Conservation (phyloP, 2,797 vertebrate species). For the Sebastes diaconus region DNA sequence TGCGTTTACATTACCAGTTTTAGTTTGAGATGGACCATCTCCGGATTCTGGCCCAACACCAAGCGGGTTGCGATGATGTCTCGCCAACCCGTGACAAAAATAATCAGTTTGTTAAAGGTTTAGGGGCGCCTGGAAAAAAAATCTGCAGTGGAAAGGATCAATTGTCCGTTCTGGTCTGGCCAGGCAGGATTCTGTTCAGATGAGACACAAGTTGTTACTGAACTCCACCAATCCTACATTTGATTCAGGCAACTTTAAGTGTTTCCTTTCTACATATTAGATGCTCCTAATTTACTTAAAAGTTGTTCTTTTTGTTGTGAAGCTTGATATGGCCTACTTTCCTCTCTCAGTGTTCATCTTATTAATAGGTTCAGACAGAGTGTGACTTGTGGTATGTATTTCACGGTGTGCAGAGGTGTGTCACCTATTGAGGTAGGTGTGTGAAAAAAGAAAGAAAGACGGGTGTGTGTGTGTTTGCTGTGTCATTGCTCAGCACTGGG, state of each 20-base stretch:
- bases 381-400: neutral
- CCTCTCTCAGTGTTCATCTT: neutral
- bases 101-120: neutral
- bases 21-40: too few species aligned
- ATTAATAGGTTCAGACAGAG: too few species aligned
- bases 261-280: neutral
- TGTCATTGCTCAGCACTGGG: constrained; percentile 6
- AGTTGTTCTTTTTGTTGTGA: neutral
- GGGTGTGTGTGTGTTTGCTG: neutral
- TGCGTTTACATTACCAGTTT: too few species aligned
- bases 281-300: neutral
- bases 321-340: neutral
- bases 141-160: neutral
- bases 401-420: constrained; percentile 43
- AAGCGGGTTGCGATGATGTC: too few species aligned
- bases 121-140: neutral
- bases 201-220: constrained; percentile 8
- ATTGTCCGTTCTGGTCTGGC: constrained; percentile 4
- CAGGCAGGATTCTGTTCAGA: constrained; percentile 37
- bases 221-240: neutral
- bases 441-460: neutral
- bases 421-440: constrained; percentile 10
- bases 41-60: too few species aligned
- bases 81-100: too few species aligned
- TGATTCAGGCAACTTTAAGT: neutral